These are phyloP conservation scores for Nebria brevicollis DNA, from an alignment of 2,888 invertebrate species.

Conservation along the genomic window DNA sequence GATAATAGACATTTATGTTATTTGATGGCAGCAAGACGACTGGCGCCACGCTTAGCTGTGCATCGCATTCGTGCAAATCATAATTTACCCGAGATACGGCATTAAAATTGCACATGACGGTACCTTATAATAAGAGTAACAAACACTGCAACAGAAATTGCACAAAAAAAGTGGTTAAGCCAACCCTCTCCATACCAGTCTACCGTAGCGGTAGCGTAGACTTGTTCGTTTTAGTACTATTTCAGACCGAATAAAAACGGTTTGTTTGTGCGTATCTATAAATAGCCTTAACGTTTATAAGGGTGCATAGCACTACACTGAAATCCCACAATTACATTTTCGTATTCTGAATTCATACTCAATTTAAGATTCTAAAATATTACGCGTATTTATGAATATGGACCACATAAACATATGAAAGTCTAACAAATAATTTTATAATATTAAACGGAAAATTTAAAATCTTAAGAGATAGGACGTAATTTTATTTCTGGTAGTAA, in stretches of 20 bases:
- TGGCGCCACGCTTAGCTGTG: conserved; percentile 13
- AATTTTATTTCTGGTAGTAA: no score
- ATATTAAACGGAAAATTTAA: no score
- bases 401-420: no score
- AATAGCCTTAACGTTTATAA: conserved; percentile 8
- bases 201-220: background rate
- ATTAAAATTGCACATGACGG: conserved; percentile 14
- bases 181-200: conserved; percentile 10
- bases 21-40: conserved; percentile 11
- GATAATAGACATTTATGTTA: conserved; percentile 3
- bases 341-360: no score
- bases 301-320: background rate
- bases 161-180: conserved; percentile 16
- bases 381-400: no score
- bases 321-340: background rate
- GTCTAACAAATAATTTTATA: no score
- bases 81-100: conserved; percentile 11
- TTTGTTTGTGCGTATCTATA: conserved; percentile 9
- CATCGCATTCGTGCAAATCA: conserved; percentile 18
- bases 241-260: conserved; percentile 5
- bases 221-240: conserved; percentile 10
- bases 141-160: conserved; percentile 1
- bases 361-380: no score
- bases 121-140: conserved; percentile 7
- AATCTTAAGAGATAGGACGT: no score